Evolutionary conservation across 2,888 invertebrate genomes (phyloP).

Genomic region (Bellardia pandia): DNA sequence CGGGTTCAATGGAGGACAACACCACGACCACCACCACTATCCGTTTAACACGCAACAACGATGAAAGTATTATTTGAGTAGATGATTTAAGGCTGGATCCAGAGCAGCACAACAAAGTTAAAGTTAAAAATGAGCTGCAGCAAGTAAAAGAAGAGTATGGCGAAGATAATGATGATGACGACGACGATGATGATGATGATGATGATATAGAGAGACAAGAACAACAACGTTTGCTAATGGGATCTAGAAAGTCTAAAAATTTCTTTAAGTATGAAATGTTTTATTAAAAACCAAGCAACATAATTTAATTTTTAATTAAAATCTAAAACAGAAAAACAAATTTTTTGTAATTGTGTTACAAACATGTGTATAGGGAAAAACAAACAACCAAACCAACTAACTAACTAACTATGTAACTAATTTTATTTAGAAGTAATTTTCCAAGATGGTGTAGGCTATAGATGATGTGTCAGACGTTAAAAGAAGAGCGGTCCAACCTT

Average conservation of each 20-base stretch:
- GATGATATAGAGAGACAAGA: slow-evolving; percentile 68
- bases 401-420: background rate
- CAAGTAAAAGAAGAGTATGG: background rate
- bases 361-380: slow-evolving; percentile 51
- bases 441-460: background rate
- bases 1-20: slow-evolving; percentile 50
- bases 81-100: slow-evolving; percentile 29
- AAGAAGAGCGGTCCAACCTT: slow-evolving; percentile 63
- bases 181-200: slow-evolving; percentile 61
- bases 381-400: background rate
- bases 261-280: slow-evolving; percentile 80
- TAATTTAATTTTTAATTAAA: background rate
- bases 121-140: background rate
- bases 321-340: background rate
- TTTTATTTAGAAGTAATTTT: background rate
- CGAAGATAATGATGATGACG: slow-evolving; percentile 49
- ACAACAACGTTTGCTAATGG: slow-evolving; percentile 64
- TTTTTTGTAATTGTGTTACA: slow-evolving; percentile 42
- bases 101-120: slow-evolving; percentile 53
- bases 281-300: slow-evolving; percentile 73
- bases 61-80: slow-evolving; percentile 84
- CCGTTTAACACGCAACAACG: slow-evolving; percentile 81
- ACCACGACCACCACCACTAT: slow-evolving; percentile 80
- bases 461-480: background rate
- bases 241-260: slow-evolving; percentile 64